These are phyloP conservation scores for Jordanella pulchra DNA, from an alignment of 2,797 vertebrate species.

Conservation along the genomic window DNA sequence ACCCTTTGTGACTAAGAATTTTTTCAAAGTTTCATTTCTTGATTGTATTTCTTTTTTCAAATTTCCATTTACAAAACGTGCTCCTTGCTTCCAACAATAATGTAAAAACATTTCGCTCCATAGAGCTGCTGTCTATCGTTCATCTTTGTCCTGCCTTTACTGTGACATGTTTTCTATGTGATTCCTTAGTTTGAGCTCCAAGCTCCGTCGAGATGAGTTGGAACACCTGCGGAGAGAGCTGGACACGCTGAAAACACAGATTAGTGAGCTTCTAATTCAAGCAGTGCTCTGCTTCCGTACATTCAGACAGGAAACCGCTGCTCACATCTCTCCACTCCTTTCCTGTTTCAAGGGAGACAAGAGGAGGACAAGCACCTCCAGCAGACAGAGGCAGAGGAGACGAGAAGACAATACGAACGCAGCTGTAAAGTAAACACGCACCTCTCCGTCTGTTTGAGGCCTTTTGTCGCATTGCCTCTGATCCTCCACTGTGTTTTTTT, in stretches of 20 bases:
- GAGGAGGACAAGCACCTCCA: slow-evolving; percentile 79
- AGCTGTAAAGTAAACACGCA: slow-evolving; percentile 74
- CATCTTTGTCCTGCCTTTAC: not conserved
- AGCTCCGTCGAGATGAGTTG: slow-evolving; percentile 79
- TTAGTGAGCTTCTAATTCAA: slow-evolving; percentile 73
- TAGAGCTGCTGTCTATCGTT: slow-evolving; percentile 9
- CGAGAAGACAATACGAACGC: slow-evolving; percentile 74
- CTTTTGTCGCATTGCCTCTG: slow-evolving; percentile 30
- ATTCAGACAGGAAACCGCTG: slow-evolving; percentile 41
- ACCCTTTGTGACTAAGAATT: too few relatives aligned
- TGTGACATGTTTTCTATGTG: not conserved
- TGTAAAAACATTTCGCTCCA: too few relatives aligned
- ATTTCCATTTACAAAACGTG: too few relatives aligned
- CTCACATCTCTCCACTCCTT: slow-evolving; percentile 26
- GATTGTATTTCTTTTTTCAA: too few relatives aligned
- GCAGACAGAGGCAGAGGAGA: slow-evolving; percentile 78
- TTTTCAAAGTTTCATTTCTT: too few relatives aligned
- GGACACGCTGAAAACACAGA: slow-evolving; percentile 80
- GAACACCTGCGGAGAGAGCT: slow-evolving; percentile 80
- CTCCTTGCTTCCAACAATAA: too few relatives aligned
- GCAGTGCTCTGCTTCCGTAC: slow-evolving; percentile 2
- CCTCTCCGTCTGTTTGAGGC: slow-evolving; percentile 21
- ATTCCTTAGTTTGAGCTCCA: slow-evolving; percentile 74
- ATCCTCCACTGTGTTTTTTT: slow-evolving; percentile 24
- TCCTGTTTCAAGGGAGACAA: slow-evolving; percentile 68